Percentiles rank a stretch among this genome's conserved stretches.
Evolutionary conservation across 1,140 invertebrate genomes (phyloP).

Genomic region (Sarcophaga bullata): DNA sequence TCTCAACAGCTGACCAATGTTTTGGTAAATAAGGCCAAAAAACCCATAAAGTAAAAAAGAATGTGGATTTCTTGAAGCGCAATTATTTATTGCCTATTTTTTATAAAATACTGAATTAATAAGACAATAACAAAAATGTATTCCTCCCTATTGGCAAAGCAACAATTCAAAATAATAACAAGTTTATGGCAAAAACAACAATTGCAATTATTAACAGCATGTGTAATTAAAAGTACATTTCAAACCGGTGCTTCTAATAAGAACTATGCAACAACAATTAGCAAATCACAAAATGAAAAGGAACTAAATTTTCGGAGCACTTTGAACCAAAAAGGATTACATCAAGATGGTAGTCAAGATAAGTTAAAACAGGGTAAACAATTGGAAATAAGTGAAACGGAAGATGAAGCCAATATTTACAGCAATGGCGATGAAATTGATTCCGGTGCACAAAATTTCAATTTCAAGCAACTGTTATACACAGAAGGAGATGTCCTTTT

Average conservation of each 20-base stretch:
- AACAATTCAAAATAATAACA: constrained; percentile 10
- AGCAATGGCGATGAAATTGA: background rate
- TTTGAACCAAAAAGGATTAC: background rate
- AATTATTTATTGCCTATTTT: constrained; percentile 23
- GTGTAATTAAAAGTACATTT: background rate
- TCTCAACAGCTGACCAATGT: background rate
- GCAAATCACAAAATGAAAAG: background rate
- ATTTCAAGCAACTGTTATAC: constrained; percentile 37
- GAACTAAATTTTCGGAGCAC: background rate
- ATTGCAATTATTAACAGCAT: background rate
- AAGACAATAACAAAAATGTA: background rate
- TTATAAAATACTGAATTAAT: constrained; percentile 26
- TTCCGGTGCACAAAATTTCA: constrained; percentile 16
- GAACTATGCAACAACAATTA: background rate
- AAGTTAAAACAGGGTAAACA: background rate
- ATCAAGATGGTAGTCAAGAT: background rate
- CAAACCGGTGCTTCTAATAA: background rate
- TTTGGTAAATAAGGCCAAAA: constrained; percentile 23
- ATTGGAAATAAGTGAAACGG: background rate
- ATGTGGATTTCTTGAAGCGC: constrained; percentile 13
- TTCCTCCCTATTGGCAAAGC: background rate
- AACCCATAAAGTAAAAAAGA: background rate
- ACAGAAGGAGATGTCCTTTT: constrained; percentile 34
- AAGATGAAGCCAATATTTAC: background rate
- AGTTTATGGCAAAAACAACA: constrained; percentile 20